Conservation (phyloP, 2,113 vertebrate species). For the Oryzias curvinotus region DNA sequence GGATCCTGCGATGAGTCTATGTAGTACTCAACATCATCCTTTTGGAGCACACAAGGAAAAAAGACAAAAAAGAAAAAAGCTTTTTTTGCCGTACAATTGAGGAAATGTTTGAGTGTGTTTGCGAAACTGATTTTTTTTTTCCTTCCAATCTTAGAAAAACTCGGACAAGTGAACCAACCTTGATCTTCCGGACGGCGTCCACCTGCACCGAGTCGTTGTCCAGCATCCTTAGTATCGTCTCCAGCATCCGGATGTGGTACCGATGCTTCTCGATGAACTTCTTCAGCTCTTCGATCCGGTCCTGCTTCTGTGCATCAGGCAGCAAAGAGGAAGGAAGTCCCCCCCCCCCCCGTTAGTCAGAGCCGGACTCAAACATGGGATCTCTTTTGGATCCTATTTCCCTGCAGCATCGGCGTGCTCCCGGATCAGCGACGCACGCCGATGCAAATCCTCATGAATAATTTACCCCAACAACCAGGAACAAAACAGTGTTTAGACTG, state of each 20-base stretch:
- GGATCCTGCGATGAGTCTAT: slow-evolving; percentile 90
- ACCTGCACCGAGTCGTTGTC: slow-evolving; percentile 89
- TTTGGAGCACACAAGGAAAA: neutral
- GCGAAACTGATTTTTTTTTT: neutral
- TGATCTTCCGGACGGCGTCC: slow-evolving; percentile 87
- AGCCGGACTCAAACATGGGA: neutral
- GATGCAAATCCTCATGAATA: neutral
- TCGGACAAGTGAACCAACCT: slow-evolving; percentile 48
- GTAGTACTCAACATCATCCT: slow-evolving; percentile 89
- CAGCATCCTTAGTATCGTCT: slow-evolving; percentile 90
- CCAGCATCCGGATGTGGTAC: slow-evolving; percentile 87
- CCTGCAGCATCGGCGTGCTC: neutral
- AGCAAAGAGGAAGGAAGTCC: neutral
- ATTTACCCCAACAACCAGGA: slow-evolving; percentile 1
- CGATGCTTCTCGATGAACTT: slow-evolving; percentile 87
- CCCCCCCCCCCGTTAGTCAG: neutral
- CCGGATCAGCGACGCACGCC: too few relatives aligned
- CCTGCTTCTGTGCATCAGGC: slow-evolving; percentile 79
- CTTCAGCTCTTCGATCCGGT: slow-evolving; percentile 88
- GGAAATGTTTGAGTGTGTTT: too few relatives aligned
- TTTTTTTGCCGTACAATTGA: too few relatives aligned
- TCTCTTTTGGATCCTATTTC: neutral
- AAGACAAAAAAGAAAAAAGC: too few relatives aligned
- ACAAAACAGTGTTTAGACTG: neutral
- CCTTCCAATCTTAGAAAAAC: neutral